Evolutionary conservation across 2,888 invertebrate species (phyloP).

Genomic region (Heteropelma amictum): DNA sequence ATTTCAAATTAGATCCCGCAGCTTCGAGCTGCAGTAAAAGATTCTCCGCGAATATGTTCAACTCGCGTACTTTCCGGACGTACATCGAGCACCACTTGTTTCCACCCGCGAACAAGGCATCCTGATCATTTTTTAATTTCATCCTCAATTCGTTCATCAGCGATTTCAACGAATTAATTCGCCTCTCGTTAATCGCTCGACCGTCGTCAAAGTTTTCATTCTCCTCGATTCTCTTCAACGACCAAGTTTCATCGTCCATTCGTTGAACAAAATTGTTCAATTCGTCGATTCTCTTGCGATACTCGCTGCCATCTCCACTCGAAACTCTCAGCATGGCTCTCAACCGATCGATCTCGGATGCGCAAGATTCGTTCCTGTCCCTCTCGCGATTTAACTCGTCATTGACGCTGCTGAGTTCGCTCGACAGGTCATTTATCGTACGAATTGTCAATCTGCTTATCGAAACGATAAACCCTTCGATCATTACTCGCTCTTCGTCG

Average conservation of each 20-base stretch:
- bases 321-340: conserved; percentile 57
- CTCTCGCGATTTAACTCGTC: conserved; percentile 51
- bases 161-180: conserved; percentile 31
- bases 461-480: conserved; percentile 47
- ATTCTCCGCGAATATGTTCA: conserved; percentile 49
- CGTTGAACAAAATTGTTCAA: conserved; percentile 51
- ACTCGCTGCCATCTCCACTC: conserved; percentile 48
- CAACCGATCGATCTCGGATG: conserved; percentile 53
- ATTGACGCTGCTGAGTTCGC: conserved; percentile 58
- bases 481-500: conserved; percentile 61
- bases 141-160: conserved; percentile 54
- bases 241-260: conserved; percentile 44
- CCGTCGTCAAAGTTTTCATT: neutral
- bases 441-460: conserved; percentile 55
- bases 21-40: conserved; percentile 50
- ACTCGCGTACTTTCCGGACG: conserved; percentile 55
- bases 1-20: neutral
- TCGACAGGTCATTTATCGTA: conserved; percentile 60
- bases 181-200: neutral
- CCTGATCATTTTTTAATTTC: conserved; percentile 60
- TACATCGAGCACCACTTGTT: conserved; percentile 56
- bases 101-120: conserved; percentile 58
- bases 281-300: conserved; percentile 57
- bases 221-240: conserved; percentile 36
- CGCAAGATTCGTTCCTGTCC: conserved; percentile 49